These are phyloP conservation scores for Nannoperca australis DNA, from an alignment of 2,797 vertebrate genomes.

Conservation along the genomic window DNA sequence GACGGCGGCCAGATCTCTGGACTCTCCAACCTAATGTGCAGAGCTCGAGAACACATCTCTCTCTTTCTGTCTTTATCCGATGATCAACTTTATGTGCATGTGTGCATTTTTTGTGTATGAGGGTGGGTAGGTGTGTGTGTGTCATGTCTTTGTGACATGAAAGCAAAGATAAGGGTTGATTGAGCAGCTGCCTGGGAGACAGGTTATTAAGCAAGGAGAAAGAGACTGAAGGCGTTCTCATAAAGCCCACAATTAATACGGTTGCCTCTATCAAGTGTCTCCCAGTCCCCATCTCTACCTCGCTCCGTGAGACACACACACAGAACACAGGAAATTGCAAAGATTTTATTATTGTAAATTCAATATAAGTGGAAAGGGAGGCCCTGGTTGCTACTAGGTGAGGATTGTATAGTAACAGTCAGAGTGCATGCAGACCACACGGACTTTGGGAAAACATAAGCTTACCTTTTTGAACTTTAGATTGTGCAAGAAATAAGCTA, in stretches of 20 bases:
- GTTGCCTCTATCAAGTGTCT: slow-evolving; percentile 82
- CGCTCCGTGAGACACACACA: slow-evolving; percentile 66
- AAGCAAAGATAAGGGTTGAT: slow-evolving; percentile 85
- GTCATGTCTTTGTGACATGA: slow-evolving; percentile 72
- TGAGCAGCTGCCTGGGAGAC: slow-evolving; percentile 81
- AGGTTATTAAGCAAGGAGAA: slow-evolving; percentile 86
- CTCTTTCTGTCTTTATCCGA: slow-evolving; percentile 43
- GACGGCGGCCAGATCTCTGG: slow-evolving; percentile 25
- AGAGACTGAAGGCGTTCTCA: slow-evolving; percentile 75
- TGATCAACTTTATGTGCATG: slow-evolving; percentile 51
- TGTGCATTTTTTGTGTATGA: slow-evolving; percentile 36
- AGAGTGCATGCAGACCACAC: slow-evolving; percentile 30
- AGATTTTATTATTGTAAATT: slow-evolving; percentile 88
- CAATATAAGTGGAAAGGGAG: slow-evolving; percentile 81
- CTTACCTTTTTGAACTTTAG: slow-evolving; percentile 17
- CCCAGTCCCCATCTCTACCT: slow-evolving; percentile 73
- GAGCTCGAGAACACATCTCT: slow-evolving; percentile 49
- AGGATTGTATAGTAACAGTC: slow-evolving; percentile 49
- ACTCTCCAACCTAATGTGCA: not conserved
- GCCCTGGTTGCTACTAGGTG: slow-evolving; percentile 64
- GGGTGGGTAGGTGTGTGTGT: slow-evolving; percentile 20
- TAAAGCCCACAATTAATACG: slow-evolving; percentile 87
- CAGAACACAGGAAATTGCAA: slow-evolving; percentile 88
- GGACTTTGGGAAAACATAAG: slow-evolving; percentile 38
- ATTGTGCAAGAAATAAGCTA: slow-evolving; percentile 36